These are phyloP conservation scores for Sminthopsis crassicaudata DNA, from an alignment of 2,113 vertebrate genomes.

Conservation along the genomic window DNA sequence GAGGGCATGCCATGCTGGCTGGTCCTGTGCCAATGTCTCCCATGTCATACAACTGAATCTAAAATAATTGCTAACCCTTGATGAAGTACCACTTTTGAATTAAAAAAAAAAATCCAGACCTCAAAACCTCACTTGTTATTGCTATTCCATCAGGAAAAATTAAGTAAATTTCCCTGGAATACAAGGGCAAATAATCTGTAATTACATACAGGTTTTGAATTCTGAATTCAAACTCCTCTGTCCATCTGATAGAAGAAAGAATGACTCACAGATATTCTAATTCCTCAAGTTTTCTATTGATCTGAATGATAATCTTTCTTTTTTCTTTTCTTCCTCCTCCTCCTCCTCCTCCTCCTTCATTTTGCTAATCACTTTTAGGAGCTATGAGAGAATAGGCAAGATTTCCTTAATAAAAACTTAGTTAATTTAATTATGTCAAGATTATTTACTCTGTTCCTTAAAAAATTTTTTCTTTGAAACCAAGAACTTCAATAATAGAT, in stretches of 20 bases:
- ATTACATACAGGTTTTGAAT: slow-evolving; percentile 37
- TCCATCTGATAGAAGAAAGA: background rate
- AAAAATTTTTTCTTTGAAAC: slow-evolving; percentile 34
- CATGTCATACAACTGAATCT: too few relatives aligned
- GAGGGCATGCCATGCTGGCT: too few relatives aligned
- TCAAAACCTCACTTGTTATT: background rate
- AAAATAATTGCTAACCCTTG: background rate
- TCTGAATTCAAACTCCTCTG: background rate
- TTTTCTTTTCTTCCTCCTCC: background rate
- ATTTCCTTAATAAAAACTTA: background rate
- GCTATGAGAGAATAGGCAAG: background rate
- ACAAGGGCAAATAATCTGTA: background rate
- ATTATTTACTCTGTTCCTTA: background rate
- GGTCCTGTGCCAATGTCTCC: too few relatives aligned
- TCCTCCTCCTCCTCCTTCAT: background rate
- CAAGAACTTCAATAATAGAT: background rate
- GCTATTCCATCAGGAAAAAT: slow-evolving; percentile 23
- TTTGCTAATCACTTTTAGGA: background rate
- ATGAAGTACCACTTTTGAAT: background rate
- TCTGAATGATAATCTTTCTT: background rate
- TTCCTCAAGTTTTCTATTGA: background rate
- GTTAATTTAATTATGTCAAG: background rate
- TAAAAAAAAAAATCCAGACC: background rate
- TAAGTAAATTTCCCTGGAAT: background rate
- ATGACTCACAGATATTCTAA: background rate